Evolutionary conservation across 2,113 vertebrate species (phyloP), one percentile per base, ranked within the genome.

Genomic region (Podarcis cretensis): DNA sequence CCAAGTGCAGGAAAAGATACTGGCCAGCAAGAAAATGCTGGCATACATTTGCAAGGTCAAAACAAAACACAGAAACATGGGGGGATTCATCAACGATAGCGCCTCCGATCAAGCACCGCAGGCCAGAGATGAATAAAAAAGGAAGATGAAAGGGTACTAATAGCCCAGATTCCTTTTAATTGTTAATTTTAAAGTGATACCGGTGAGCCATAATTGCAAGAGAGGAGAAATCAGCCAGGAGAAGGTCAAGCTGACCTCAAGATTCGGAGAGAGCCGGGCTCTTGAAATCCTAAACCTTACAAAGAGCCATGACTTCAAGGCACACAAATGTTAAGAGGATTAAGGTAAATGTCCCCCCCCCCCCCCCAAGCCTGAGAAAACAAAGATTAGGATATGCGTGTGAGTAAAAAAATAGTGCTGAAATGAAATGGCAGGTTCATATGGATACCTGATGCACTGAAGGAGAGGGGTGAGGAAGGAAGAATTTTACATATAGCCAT

Each of bases 281-380:
- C 96, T 97, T 97, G 96, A 98, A 98, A 96, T 95, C 92, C 85
- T 91, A 95, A 97, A 96, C 94, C 95, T 90, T 93, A 93, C 88
- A 96, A 92, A 96, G 95, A 88, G 0, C 86, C 89, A 92, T 95
- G 95, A 96, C 95, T 97, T 95, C 92, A 95, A 97, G 96, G 96
- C 93, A 96, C 92, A 92, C 83, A 93, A 94, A 96, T 96, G 95
- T 25, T 97, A 97, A 97, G 95, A 96, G 96, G 97, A 97, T 96
- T 97, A 97, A 97, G 95, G 96, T 96, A 96, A 97, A 96, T 96
- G 96, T 96, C 90, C 93, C 93, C 94, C 96, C 93, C 93, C 94
- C 96, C 48, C 48, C 48, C 8, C 1, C 2, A 95, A 95, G 96
- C 95, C 95, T 96, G 93, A 79, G 93, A 96, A 97, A 97, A 97